Evolutionary conservation across 2,113 vertebrate species (phyloP).

Genomic region (Platycercus adscitus): DNA sequence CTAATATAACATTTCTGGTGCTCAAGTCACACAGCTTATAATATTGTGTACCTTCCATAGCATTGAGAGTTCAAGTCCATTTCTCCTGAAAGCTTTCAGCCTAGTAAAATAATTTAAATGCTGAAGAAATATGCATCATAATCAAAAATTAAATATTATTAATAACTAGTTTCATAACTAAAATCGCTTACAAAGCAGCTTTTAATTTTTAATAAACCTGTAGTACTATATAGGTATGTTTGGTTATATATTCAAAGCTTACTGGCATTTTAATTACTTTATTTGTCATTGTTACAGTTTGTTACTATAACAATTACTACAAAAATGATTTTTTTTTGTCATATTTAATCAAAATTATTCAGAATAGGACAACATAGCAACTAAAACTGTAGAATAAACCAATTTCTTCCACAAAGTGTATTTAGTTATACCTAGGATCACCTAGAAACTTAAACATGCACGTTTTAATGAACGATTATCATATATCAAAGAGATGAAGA

Average conservation of each 20-base stretch:
- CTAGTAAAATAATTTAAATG: neutral
- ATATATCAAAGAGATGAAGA: neutral
- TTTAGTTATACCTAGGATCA: neutral
- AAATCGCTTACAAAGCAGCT: neutral
- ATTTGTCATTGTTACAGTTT: neutral
- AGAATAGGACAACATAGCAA: neutral
- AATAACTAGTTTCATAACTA: neutral
- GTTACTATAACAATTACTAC: neutral
- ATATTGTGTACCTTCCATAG: neutral
- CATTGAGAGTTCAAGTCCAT: slow-evolving; percentile 29
- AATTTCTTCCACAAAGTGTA: neutral
- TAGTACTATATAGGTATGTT: neutral
- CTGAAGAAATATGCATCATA: neutral
- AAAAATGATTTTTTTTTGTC: neutral
- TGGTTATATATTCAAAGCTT: neutral
- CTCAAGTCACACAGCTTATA: slow-evolving; percentile 13
- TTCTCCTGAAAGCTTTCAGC: neutral
- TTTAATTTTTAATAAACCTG: slow-evolving; percentile 1
- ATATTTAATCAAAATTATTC: neutral
- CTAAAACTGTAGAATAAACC: neutral
- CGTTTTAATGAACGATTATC: neutral
- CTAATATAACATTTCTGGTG: slow-evolving; percentile 41
- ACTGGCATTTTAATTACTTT: neutral
- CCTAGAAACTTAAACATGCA: neutral
- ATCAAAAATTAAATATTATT: neutral